Base-by-base conservation (phyloP, 2,888 invertebrate genomes). In the Bellardia bayeri region DNA sequence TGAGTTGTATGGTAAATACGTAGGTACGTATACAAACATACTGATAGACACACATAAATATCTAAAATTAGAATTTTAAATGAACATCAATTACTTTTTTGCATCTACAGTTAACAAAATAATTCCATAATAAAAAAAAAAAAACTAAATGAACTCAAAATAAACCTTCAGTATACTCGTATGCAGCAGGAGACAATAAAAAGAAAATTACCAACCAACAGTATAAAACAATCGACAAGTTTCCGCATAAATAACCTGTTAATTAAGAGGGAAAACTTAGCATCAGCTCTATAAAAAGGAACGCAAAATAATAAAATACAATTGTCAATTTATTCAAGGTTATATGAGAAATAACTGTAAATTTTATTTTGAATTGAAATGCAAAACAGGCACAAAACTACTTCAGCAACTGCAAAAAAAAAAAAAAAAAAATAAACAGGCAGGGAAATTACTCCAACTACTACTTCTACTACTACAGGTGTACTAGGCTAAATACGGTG, bases 171-270 rank as follows among this genome's bases (percentile, higher is more conserved):
- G 49, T 74, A 49, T 58, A 23, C 23, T 23, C 23, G 23, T 23
- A 23, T 23, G 23, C 23, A 23, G 33, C 58, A 68, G 16, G 33
- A 56, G 0, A 40, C 9, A 42, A 33, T 23, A 58, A 33, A 0
- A 40, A 42, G 30, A n/a, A 61, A 61, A 49, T 40, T 8, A 42
- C 37, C 37, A 42, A 42, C 37, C 37, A 42, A 45, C 23, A 13
- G 30, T 13, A 33, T 40, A 40, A 30, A 76, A 76, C 78, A 61
- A 63, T 40, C 30, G 14, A 54, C 51, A 54, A 71, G 83, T 78
- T 84, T 87, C 58, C 69, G 72, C 84, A 84, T 84, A 87, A 84
- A 84, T 74, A 84, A 84, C 76, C 68, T 81, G 81, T 84, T 84
- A 87, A 87, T 84, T 87, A 80, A 71, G 66, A 80, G 33, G n/a